These are phyloP conservation scores for Lithosia quadra DNA, from an alignment of 2,888 invertebrate genomes.

Conservation along the genomic window DNA sequence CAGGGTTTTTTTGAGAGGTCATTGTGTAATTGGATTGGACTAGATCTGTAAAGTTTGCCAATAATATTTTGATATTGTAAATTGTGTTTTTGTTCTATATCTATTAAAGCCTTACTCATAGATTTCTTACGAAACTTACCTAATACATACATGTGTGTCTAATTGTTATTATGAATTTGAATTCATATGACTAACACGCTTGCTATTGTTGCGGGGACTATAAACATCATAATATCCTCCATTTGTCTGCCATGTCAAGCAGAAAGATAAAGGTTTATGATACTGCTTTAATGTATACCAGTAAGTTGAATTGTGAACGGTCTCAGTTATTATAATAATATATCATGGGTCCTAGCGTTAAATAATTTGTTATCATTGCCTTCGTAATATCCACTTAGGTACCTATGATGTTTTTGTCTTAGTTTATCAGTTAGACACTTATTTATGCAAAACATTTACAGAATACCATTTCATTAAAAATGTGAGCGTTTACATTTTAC, in stretches of 20 bases:
- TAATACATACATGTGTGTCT: conserved; percentile 3
- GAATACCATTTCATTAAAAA: not conserved
- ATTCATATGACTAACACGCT: conserved; percentile 5
- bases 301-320: not conserved
- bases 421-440: not conserved
- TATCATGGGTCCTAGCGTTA: not conserved
- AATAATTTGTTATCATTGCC: not conserved
- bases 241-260: conserved; percentile 5
- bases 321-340: no score
- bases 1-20: no score
- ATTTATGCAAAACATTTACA: not conserved
- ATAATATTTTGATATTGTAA: no score
- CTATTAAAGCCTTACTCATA: not conserved
- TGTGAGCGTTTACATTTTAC: not conserved
- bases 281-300: not conserved
- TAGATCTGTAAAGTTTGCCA: no score
- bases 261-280: conserved; percentile 13
- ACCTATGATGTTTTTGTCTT: no score
- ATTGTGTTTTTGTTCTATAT: not conserved
- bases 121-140: conserved; percentile 2
- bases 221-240: conserved; percentile 12
- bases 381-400: not conserved
- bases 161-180: not conserved
- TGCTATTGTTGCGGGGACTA: conserved; percentile 15
- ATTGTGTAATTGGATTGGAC: no score